phyloP scores from a whole-genome alignment of 2,113 vertebrate genomes.

The Aegotheles bennettii region DNA sequence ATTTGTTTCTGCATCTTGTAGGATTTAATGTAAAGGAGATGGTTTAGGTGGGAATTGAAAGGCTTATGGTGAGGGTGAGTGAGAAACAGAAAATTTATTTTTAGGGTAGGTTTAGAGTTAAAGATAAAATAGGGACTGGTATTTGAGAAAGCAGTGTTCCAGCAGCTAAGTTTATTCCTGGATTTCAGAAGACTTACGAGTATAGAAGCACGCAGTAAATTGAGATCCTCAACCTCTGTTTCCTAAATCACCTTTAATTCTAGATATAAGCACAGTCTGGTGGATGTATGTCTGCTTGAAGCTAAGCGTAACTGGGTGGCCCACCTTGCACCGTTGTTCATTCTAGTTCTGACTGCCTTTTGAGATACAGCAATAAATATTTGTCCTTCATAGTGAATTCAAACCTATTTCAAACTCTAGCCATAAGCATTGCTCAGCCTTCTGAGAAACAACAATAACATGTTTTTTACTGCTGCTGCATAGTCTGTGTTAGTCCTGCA shows the following conservation, averaged over 20 bases:
- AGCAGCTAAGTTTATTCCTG: neutral
- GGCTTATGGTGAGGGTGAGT: neutral
- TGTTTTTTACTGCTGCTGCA: neutral
- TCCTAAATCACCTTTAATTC: conserved; percentile 20
- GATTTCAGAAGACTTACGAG: neutral
- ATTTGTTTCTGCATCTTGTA: neutral
- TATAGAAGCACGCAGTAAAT: neutral
- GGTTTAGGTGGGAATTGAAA: neutral
- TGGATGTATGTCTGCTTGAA: neutral
- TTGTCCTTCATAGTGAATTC: neutral
- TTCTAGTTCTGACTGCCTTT: neutral
- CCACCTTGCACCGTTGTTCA: neutral
- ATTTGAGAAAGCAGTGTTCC: neutral
- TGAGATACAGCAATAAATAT: neutral
- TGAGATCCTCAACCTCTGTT: neutral
- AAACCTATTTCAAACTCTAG: neutral
- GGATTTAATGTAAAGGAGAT: neutral
- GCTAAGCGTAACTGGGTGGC: neutral
- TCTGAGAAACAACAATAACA: neutral
- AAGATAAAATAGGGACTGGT: neutral
- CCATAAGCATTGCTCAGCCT: neutral
- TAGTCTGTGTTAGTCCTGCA: neutral
- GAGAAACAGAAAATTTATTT: neutral
- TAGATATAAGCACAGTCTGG: neutral
- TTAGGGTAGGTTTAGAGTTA: neutral